Evolutionary conservation across 2,888 invertebrate species (phyloP).

Genomic region (Polymixis lichenea): DNA sequence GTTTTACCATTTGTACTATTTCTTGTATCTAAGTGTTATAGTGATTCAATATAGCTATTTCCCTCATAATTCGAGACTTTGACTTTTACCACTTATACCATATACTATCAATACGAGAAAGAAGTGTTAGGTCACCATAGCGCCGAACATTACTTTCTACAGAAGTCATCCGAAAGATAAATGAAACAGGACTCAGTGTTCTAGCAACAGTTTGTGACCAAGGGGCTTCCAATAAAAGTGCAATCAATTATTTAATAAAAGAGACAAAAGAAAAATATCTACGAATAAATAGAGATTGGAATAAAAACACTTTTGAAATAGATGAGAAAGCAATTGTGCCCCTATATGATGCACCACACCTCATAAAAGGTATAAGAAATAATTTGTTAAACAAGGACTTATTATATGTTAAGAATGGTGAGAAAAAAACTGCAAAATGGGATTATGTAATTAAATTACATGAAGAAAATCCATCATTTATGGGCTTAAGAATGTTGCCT

Average conservation of each 20-base stretch:
- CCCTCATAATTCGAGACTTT: too few species aligned
- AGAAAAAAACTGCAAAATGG: conserved; percentile 1
- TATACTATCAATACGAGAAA: too few species aligned
- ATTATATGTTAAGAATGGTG: conserved; percentile 4
- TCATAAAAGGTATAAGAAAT: not conserved
- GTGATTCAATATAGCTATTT: too few species aligned
- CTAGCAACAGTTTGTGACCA: conserved; percentile 9
- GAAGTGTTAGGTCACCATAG: too few species aligned
- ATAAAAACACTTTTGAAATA: conserved; percentile 3
- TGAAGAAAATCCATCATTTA: conserved; percentile 5
- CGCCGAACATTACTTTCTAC: too few species aligned
- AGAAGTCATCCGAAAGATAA: not conserved
- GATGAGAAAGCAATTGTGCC: conserved; percentile 14
- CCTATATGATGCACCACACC: not conserved
- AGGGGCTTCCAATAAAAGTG: not conserved
- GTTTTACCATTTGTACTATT: too few species aligned
- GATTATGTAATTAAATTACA: not conserved
- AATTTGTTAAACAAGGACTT: not conserved
- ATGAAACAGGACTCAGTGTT: conserved; percentile 2
- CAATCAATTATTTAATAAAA: conserved; percentile 14
- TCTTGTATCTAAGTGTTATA: too few species aligned
- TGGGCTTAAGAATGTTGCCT: conserved; percentile 17
- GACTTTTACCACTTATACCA: too few species aligned
- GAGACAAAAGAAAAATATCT: conserved; percentile 3
- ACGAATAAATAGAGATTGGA: not conserved